A percentile compares a stretch with the other conserved stretches of the same genome.
Conservation (phyloP, 1,140 invertebrate genomes). For the Popillia japonica region DNA sequence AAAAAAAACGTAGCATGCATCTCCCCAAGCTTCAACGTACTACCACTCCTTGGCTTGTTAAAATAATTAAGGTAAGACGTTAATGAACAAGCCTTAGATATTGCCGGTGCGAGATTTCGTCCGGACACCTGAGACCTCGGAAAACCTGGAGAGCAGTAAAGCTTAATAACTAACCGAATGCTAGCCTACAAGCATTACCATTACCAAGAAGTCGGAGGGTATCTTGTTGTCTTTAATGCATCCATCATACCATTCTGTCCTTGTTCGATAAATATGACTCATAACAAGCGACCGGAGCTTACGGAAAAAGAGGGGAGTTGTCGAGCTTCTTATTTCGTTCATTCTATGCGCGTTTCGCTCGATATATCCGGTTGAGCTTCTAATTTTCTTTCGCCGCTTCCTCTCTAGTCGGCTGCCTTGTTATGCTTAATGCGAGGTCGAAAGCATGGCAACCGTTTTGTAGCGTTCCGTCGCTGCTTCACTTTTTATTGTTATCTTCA, state of each 20-base stretch:
- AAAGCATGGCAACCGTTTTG: neutral
- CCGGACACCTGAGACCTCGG: neutral
- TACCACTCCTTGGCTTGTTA: neutral
- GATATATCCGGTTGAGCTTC: neutral
- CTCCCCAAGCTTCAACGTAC: neutral
- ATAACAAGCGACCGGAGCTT: neutral
- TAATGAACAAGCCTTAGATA: neutral
- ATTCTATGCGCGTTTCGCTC: neutral
- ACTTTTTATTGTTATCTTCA: no score
- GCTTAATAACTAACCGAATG: neutral
- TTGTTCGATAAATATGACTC: neutral
- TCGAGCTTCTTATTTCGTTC: constrained; percentile 6
- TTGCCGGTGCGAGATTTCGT: neutral
- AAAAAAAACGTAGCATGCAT: neutral
- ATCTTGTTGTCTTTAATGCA: neutral
- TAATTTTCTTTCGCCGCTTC: neutral
- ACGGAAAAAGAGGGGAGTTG: neutral
- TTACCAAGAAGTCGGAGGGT: neutral
- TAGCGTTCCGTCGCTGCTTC: no score
- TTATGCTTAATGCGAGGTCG: neutral
- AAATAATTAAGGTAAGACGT: constrained; percentile 1
- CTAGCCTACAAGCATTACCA: neutral
- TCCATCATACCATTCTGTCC: neutral
- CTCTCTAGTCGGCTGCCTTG: neutral
- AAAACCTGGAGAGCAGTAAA: neutral